A percentile compares a stretch with the other conserved stretches of the same genome.
Evolutionary conservation across 2,888 invertebrate genomes (phyloP).

Genomic region (Agonopterix heracliana): DNA sequence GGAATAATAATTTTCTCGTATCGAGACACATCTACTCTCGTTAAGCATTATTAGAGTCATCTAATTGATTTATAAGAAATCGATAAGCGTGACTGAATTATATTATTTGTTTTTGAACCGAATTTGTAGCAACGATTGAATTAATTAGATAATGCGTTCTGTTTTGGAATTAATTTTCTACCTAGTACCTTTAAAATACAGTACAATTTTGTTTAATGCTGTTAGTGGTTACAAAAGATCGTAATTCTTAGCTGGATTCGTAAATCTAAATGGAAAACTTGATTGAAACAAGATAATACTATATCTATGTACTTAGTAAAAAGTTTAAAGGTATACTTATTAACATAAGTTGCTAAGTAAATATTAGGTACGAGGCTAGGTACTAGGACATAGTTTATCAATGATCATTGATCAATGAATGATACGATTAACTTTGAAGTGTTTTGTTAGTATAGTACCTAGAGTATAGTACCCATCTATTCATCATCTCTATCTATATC

Average conservation of each 20-base stretch:
- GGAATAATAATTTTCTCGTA: conserved; percentile 31
- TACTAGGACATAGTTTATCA: too few relatives aligned
- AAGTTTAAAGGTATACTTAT: too few relatives aligned
- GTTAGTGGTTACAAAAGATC: neutral
- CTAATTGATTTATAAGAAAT: conserved; percentile 52
- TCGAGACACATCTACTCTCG: conserved; percentile 52
- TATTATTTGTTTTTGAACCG: conserved; percentile 34
- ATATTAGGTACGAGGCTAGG: too few relatives aligned
- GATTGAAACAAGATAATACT: neutral
- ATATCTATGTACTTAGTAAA: neutral
- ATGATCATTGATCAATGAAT: too few relatives aligned
- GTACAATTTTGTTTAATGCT: neutral
- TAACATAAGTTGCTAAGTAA: too few relatives aligned
- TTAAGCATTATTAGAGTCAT: conserved; percentile 51
- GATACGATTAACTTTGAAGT: too few relatives aligned
- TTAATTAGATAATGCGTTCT: too few relatives aligned
- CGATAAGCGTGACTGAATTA: conserved; percentile 47
- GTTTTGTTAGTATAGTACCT: too few relatives aligned
- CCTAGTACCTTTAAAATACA: neutral
- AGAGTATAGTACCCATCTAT: too few relatives aligned
- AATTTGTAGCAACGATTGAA: conserved; percentile 21
- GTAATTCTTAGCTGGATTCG: neutral
- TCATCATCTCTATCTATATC: too few relatives aligned
- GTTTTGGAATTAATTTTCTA: too few relatives aligned
- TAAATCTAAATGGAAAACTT: neutral